phyloP scores from a whole-genome alignment of 2,888 invertebrate genomes.

The Latheticus oryzae region DNA sequence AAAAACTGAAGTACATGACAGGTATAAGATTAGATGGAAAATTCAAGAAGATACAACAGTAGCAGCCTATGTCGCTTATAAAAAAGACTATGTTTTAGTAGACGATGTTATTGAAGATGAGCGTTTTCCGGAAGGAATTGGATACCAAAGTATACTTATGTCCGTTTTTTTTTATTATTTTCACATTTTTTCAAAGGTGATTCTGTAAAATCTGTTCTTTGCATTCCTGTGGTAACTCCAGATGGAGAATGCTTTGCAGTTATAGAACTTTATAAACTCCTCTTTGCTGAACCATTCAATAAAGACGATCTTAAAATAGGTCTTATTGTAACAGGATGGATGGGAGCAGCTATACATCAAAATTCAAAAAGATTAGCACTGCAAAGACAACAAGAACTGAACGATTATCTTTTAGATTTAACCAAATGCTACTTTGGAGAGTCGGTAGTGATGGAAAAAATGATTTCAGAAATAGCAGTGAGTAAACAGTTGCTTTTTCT shows the following conservation, averaged over 20 bases:
- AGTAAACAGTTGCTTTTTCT: slow-evolving; percentile 36
- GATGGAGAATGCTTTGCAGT: slow-evolving; percentile 72
- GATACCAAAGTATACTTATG: slow-evolving; percentile 52
- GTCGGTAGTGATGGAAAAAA: slow-evolving; percentile 69
- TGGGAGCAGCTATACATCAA: slow-evolving; percentile 65
- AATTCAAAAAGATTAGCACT: slow-evolving; percentile 61
- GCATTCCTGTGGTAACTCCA: slow-evolving; percentile 72
- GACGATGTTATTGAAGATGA: slow-evolving; percentile 70
- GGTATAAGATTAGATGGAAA: slow-evolving; percentile 71
- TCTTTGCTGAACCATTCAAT: slow-evolving; percentile 54
- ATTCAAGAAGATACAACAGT: slow-evolving; percentile 69
- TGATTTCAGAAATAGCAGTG: slow-evolving; percentile 73
- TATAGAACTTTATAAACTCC: slow-evolving; percentile 69
- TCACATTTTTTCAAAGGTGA: no score
- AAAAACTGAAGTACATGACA: slow-evolving; percentile 64
- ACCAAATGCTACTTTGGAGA: slow-evolving; percentile 69
- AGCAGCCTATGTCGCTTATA: slow-evolving; percentile 70
- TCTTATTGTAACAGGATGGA: slow-evolving; percentile 63
- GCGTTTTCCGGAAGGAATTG: slow-evolving; percentile 71
- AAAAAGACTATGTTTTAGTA: slow-evolving; percentile 69
- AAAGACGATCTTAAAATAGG: slow-evolving; percentile 61
- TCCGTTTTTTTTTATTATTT: no score
- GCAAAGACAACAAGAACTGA: slow-evolving; percentile 63
- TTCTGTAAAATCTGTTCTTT: slow-evolving; percentile 69
- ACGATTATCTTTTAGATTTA: slow-evolving; percentile 62